Conservation (phyloP, 2,113 vertebrate species). For the Nesogale talazaci region DNA sequence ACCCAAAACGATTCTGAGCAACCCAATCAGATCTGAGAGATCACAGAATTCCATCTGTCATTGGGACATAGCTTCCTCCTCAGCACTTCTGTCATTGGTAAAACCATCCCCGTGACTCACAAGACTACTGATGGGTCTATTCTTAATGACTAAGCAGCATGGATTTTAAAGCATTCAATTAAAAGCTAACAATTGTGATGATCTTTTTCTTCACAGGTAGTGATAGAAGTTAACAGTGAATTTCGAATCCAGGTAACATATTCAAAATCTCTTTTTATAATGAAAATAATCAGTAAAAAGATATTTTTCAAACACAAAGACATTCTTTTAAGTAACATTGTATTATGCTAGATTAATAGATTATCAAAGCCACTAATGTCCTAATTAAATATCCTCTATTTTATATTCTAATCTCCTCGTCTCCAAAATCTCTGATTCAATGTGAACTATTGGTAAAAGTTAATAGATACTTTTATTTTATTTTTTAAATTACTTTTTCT, state of each 20-base stretch:
- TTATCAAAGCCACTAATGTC: background rate
- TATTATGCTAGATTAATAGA: conserved; percentile 2
- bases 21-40: background rate
- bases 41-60: background rate
- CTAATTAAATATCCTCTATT: background rate
- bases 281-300: background rate
- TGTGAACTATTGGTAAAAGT: background rate
- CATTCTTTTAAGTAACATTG: background rate
- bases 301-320: background rate
- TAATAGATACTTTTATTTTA: background rate
- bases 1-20: background rate
- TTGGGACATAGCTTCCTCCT: background rate
- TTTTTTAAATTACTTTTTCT: background rate
- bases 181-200: conserved; percentile 50
- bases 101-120: conserved; percentile 16
- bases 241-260: conserved; percentile 81
- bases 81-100: background rate
- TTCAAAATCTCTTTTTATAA: conserved; percentile 1
- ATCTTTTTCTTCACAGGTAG: conserved; percentile 73
- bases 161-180: conserved; percentile 5
- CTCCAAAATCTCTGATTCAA: background rate
- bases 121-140: background rate
- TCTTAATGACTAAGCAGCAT: background rate
- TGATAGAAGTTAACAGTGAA: conserved; percentile 79
- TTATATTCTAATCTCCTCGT: background rate